Conservation (phyloP, 2,888 invertebrate genomes). For the Tipula lateralis region DNA sequence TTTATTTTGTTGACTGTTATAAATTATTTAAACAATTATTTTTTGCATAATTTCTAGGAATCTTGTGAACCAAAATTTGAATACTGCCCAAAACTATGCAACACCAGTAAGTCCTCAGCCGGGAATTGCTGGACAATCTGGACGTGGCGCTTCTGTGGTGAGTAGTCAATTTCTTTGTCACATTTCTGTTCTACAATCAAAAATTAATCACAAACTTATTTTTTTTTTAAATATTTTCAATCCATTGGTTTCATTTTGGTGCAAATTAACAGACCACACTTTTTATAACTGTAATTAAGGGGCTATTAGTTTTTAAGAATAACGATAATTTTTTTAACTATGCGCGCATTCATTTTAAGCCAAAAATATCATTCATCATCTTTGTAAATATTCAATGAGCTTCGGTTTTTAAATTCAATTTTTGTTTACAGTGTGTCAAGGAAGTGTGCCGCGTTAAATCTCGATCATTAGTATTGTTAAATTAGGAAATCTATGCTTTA, state of each 20-base stretch:
- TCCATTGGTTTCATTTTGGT: neutral
- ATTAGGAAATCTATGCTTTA: too few species aligned
- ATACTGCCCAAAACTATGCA: slow-evolving; percentile 39
- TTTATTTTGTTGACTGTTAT: slow-evolving; percentile 29
- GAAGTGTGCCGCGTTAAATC: neutral
- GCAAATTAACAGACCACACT: neutral
- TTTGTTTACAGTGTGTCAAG: neutral
- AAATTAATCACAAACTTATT: neutral
- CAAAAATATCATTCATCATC: neutral
- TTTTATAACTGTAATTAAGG: neutral
- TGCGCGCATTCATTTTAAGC: neutral
- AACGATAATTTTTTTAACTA: neutral
- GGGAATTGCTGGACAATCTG: slow-evolving; percentile 72
- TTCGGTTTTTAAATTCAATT: neutral
- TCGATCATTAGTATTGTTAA: too few species aligned
- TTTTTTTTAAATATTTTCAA: neutral
- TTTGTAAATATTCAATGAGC: neutral
- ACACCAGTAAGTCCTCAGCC: slow-evolving; percentile 62
- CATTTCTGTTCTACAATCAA: neutral
- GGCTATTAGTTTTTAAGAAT: neutral
- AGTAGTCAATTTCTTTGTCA: slow-evolving; percentile 45
- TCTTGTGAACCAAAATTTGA: slow-evolving; percentile 49
- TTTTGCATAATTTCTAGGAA: slow-evolving; percentile 36
- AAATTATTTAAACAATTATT: neutral
- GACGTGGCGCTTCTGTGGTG: slow-evolving; percentile 83